Conservation (phyloP, 2,113 vertebrate species). For the Phaethon lepturus region DNA sequence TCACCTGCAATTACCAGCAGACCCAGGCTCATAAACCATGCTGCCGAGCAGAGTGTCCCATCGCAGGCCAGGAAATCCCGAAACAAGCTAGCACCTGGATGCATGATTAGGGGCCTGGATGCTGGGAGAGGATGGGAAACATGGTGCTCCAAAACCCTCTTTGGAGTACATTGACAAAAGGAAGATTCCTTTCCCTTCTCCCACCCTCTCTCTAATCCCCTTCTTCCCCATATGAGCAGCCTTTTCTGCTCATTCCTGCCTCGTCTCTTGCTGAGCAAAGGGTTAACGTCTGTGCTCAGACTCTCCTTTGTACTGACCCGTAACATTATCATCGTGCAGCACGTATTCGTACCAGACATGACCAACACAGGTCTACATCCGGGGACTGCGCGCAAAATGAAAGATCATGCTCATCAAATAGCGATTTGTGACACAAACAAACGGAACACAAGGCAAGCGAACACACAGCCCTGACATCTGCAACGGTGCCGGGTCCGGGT, state of each 20-base stretch:
- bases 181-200: neutral
- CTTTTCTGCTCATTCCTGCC: neutral
- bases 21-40: neutral
- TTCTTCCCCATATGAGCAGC: neutral
- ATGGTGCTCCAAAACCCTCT: fast-evolving
- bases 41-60: neutral
- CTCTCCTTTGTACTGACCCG: neutral
- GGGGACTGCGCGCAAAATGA: fast-evolving
- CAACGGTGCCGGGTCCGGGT: neutral
- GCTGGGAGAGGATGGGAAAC: fast-evolving
- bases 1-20: neutral
- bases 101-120: too few relatives aligned
- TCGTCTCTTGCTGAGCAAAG: neutral
- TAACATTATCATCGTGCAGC: neutral
- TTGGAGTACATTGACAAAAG: fast-evolving
- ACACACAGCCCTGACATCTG: neutral
- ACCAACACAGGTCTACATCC: neutral
- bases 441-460: neutral
- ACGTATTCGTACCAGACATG: neutral
- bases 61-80: fast-evolving
- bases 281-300: neutral
- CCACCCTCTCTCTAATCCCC: neutral
- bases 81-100: neutral
- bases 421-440: neutral
- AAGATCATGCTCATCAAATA: neutral